Percentiles rank a stretch among this genome's conserved stretches.
Evolutionary conservation across 2,888 invertebrate genomes (phyloP).

Genomic region (Belgica antarctica): DNA sequence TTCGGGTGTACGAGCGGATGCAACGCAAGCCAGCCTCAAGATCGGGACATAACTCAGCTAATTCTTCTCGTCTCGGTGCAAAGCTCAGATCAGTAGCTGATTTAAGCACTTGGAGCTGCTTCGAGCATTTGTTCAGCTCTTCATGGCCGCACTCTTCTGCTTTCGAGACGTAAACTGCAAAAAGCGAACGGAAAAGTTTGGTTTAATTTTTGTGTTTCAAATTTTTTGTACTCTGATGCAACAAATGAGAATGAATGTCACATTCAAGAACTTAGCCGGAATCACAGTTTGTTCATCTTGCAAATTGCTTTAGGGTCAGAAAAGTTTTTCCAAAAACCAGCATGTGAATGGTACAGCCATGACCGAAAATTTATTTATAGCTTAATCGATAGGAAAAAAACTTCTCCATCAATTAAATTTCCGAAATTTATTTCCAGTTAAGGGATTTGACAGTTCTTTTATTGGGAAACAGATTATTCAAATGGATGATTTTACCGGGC

Average conservation of each 20-base stretch:
- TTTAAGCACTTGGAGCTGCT: conserved; percentile 64
- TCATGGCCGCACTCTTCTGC: conserved; percentile 59
- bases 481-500: background rate
- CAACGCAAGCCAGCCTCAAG: conserved; percentile 71
- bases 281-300: conserved; percentile 30
- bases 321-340: background rate
- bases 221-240: background rate
- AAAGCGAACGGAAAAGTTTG: too few relatives aligned
- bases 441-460: background rate
- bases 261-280: background rate
- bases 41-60: conserved; percentile 70
- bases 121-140: conserved; percentile 64
- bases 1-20: conserved; percentile 73
- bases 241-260: conserved; percentile 19
- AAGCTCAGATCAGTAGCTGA: conserved; percentile 66
- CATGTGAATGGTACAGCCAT: conserved; percentile 1
- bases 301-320: conserved; percentile 27
- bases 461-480: conserved; percentile 27
- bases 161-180: conserved; percentile 35
- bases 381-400: conserved; percentile 21
- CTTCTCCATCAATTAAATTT: conserved; percentile 21
- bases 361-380: conserved; percentile 29
- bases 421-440: conserved; percentile 13
- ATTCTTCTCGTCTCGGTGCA: conserved; percentile 63
- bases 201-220: background rate